A percentile compares a stretch with the other conserved stretches of the same genome.
phyloP scores from a whole-genome alignment of 1,140 invertebrate species.

The Drosophila albomicans region DNA sequence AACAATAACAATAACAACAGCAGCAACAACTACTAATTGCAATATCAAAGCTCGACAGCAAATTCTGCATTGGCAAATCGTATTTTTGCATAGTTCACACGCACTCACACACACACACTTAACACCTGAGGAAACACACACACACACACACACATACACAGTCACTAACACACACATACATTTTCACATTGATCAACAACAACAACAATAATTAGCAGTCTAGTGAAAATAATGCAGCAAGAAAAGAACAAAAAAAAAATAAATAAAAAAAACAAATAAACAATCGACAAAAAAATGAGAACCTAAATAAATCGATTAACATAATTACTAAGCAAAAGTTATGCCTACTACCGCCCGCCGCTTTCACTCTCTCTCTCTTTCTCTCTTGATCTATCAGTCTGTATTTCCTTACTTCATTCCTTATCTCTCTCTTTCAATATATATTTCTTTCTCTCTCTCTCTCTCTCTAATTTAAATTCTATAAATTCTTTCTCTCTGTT shows the following conservation, averaged over 20 bases:
- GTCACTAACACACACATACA: conserved; percentile 10
- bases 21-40: conserved; percentile 53
- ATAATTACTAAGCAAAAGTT: conserved; percentile 66
- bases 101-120: conserved; percentile 32
- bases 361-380: conserved; percentile 67
- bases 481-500: conserved; percentile 28
- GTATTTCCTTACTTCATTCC: conserved; percentile 38
- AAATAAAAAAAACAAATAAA: conserved; percentile 39
- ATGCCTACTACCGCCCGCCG: conserved; percentile 81
- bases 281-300: conserved; percentile 28
- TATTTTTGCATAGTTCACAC: conserved; percentile 75
- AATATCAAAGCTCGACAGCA: conserved; percentile 43
- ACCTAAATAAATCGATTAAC: conserved; percentile 46
- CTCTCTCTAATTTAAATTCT: conserved; percentile 50
- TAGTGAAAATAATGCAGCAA: conserved; percentile 65
- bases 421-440: conserved; percentile 47
- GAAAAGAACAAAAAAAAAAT: conserved; percentile 47
- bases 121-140: conserved; percentile 12
- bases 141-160: conserved; percentile 23
- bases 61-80: conserved; percentile 66
- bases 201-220: conserved; percentile 51
- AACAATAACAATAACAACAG: conserved; percentile 24
- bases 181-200: conserved; percentile 46
- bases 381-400: conserved; percentile 38
- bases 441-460: conserved; percentile 34